phyloP scores from a whole-genome alignment of 2,888 invertebrate species.

The Hecatera dysodea region DNA sequence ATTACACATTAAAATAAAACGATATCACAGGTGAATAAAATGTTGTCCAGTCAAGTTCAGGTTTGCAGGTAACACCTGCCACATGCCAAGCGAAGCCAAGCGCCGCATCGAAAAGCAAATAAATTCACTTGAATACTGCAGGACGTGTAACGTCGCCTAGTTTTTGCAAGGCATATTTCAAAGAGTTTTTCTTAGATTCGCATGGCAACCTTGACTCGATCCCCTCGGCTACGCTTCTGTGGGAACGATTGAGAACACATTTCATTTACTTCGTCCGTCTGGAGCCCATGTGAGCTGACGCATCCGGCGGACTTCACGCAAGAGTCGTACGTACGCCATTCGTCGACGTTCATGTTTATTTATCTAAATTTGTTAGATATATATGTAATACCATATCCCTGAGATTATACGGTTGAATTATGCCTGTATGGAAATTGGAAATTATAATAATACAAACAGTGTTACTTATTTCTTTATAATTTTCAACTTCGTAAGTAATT shows the following conservation, averaged over 20 bases:
- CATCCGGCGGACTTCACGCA: slow-evolving; percentile 83
- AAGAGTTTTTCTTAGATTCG: slow-evolving; percentile 85
- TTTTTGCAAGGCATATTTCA: slow-evolving; percentile 80
- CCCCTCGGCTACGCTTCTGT: slow-evolving; percentile 84
- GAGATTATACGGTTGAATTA: slow-evolving; percentile 29
- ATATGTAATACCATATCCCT: slow-evolving; percentile 31
- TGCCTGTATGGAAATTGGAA: slow-evolving; percentile 6
- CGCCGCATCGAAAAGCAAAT: slow-evolving; percentile 79
- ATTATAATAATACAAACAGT: slow-evolving; percentile 6
- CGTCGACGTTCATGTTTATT: slow-evolving; percentile 79
- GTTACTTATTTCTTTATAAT: neutral
- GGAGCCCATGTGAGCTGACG: slow-evolving; percentile 87
- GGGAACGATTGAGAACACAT: slow-evolving; percentile 85
- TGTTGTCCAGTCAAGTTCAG: slow-evolving; percentile 84
- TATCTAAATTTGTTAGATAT: slow-evolving; percentile 74
- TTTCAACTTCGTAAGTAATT: slow-evolving; percentile 2
- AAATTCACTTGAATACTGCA: slow-evolving; percentile 79
- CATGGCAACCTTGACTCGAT: slow-evolving; percentile 86
- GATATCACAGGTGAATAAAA: slow-evolving; percentile 76
- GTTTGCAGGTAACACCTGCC: slow-evolving; percentile 82
- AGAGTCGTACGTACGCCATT: slow-evolving; percentile 71
- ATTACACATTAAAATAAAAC: slow-evolving; percentile 71
- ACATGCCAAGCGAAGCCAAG: slow-evolving; percentile 74
- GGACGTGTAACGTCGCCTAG: slow-evolving; percentile 79
- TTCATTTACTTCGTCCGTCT: slow-evolving; percentile 84